Evolutionary conservation across 92 coral and sea anemone genomes (phyloP), one percentile per base, ranked within the genome.

Genomic region (Nematostella vectensis): DNA sequence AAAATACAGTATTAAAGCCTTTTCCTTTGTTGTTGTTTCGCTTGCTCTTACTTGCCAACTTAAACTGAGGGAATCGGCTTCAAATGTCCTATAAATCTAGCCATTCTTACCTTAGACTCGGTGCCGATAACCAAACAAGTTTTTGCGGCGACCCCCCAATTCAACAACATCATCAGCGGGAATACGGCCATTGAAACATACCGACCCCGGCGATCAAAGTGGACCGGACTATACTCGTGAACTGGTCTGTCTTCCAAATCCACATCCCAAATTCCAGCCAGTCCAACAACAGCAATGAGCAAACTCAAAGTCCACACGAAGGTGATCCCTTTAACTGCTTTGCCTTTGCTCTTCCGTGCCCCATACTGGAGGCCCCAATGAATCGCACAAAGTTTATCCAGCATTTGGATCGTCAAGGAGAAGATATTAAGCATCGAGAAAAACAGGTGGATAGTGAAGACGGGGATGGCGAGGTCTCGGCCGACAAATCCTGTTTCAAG

Each of bases 231-330:
- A 28, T 60, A 60, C 2, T 1, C 29, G 16, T 15, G 47, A 3
- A 36, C 10, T 11, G 67, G 55, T 0, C 11, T 44, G 13, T 60
- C 53, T 1, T 55, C 67, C 12, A 60, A 27, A 11, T 60, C 67
- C 13, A 60, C 29, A 39, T 60, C 42, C 67, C 67, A 60, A 11
- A 60, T 60, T 0, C 54, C 54, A 12, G 47, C 10, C 24, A 60
- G 10, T 19, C 30, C 33, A 2, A 60, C 11, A 39, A 27, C 15
- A 3, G 67, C 25, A 26, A 60, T 13, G 2, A 25, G 54, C 20
- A 60, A 45, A 60, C 55, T 26, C 3, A 38, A 25, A 2, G 45
- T 26, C 67, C 67, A 60, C 3, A 38, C 30, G 2, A 10, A 6
- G 19, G 31, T 33, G 4, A 55, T 13, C 23, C 12, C 36, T 2